Conservation (phyloP, 2,888 invertebrate species). For the Cyrtodaria siliqua region DNA sequence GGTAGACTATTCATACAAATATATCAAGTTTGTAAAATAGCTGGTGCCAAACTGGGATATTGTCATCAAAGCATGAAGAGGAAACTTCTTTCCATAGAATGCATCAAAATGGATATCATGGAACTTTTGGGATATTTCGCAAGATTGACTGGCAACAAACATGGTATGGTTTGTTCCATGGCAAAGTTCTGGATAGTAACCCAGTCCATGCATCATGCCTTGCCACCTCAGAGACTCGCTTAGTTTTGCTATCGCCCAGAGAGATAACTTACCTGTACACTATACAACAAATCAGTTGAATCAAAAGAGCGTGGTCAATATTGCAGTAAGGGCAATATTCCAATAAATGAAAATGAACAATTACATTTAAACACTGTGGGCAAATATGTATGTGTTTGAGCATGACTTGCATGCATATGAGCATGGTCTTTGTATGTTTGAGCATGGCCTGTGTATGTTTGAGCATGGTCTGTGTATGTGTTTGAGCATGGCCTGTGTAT, state of each 20-base stretch:
- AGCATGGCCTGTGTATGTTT: too few species aligned
- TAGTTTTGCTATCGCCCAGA: conserved; percentile 52
- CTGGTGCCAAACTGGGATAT: conserved; percentile 11
- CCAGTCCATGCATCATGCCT: conserved; percentile 34
- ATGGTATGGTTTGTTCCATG: conserved; percentile 25
- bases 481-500: too few species aligned
- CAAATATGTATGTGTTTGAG: too few species aligned
- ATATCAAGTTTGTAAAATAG: conserved; percentile 3
- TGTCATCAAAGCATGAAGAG: neutral
- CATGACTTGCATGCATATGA: too few species aligned
- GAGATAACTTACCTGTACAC: conserved; percentile 49
- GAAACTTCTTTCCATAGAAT: conserved; percentile 22
- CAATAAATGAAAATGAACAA: too few species aligned
- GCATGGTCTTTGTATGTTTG: too few species aligned
- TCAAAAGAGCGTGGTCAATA: too few species aligned
- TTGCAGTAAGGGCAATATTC: too few species aligned
- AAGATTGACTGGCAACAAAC: conserved; percentile 37
- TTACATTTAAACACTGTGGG: too few species aligned
- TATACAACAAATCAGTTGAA: neutral
- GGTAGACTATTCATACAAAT: neutral
- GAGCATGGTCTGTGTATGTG: too few species aligned
- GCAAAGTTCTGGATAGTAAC: conserved; percentile 21
- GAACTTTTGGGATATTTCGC: conserved; percentile 9
- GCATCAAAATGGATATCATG: conserved; percentile 24
- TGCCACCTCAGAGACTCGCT: conserved; percentile 48